Evolutionary conservation across 2,113 vertebrate species (phyloP), one percentile per base, ranked within the genome.

Genomic region (Canis aureus): DNA sequence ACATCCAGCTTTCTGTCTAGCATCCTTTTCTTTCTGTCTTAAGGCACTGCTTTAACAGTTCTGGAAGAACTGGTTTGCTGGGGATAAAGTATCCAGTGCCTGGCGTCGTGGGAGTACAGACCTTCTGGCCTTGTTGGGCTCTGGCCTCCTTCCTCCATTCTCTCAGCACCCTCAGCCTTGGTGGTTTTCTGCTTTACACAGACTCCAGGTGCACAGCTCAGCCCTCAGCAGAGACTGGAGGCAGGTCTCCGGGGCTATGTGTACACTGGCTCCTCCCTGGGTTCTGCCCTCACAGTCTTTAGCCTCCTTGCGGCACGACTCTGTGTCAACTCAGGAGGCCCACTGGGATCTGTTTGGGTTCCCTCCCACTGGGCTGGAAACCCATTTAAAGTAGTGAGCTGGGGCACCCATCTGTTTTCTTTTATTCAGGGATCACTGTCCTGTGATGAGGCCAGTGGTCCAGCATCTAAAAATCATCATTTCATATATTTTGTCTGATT

Each of bases 401-500:
- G 25, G 49, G 17, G n/a, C 1, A 15, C 2, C 1, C 49, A 2
- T 78, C 32, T 17, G 1, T 19, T 53, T 20, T n/a, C 55, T 55
- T 11, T 35, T 5, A 22, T 62, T 55, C 9, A 4, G 53, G 69
- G 16, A 16, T n/a, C 76, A 8, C 15, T 4, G 38, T 59, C 43
- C 71, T 11, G 1, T 1, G 4, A 2, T 1, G 4, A 8, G 8
- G 23, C 43, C 60, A 8, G 1, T 4, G 15, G 38, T 5, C 51
- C 66, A 23, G 16, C 15, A 0, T 38, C 64, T 22, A 29, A 80
- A 89, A 49, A 29, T 51, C 55, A 6, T 10, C 0, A 2, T 27
- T 32, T 25, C 49, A 8, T 9, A 0, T 5, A 10, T 19, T 80
- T 49, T 32, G 1, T 89, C n/a, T n/a, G 69, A 3, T 38, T 93